Evolutionary conservation across 92 coral and sea anemone species (phyloP).

Genomic region (Heteractis magnifica): DNA sequence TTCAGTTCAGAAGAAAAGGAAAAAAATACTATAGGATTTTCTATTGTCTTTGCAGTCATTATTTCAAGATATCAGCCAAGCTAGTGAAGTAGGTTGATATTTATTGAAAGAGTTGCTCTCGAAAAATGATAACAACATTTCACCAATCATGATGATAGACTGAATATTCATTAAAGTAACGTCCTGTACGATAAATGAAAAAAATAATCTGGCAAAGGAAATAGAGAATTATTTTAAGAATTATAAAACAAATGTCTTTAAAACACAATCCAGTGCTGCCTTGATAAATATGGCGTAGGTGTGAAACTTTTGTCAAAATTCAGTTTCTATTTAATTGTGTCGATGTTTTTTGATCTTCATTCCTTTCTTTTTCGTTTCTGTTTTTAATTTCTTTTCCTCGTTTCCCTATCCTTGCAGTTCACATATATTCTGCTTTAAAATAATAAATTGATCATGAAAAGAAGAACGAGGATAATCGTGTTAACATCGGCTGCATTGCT

Average conservation of each 20-base stretch:
- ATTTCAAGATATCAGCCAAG: neutral
- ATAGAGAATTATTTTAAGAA: neutral
- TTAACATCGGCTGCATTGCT: neutral
- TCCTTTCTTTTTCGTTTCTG: neutral
- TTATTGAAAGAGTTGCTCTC: constrained; percentile 3
- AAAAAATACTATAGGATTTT: neutral
- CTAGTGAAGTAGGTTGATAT: neutral
- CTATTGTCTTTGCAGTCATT: neutral
- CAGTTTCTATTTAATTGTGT: neutral
- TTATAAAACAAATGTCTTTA: neutral
- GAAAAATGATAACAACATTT: neutral
- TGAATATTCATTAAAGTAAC: neutral
- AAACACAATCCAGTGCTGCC: neutral
- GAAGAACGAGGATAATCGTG: neutral
- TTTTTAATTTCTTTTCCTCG: neutral
- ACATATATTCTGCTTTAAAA: neutral
- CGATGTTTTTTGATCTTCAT: neutral
- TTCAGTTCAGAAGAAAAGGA: neutral
- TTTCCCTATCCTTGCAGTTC: neutral
- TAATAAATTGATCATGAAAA: neutral
- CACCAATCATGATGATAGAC: neutral
- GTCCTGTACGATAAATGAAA: neutral
- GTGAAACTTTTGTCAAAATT: neutral
- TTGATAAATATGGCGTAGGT: neutral
- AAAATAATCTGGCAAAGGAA: neutral